Evolutionary conservation across 1,140 invertebrate genomes (phyloP).

Genomic region (Bombus confusus): DNA sequence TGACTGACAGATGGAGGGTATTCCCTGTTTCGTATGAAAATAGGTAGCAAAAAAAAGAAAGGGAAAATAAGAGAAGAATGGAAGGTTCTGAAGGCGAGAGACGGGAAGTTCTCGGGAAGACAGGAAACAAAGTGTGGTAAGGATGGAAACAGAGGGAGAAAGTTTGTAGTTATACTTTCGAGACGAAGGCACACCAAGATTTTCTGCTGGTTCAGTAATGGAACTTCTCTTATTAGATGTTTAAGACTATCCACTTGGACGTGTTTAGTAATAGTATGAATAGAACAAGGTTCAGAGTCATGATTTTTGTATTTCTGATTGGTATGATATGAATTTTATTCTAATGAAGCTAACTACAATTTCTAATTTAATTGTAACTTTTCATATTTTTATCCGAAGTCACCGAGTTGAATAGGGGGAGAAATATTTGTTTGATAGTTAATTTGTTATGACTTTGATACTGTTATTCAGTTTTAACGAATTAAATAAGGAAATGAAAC

Average conservation of each 20-base stretch:
- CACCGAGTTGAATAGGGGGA: not conserved
- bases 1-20: constrained; percentile 21
- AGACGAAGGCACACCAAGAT: constrained; percentile 17
- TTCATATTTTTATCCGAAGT: not conserved
- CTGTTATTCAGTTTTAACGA: too few species aligned
- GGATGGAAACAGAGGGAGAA: not conserved
- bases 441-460: not conserved
- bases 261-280: not conserved
- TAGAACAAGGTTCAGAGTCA: not conserved
- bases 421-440: not conserved
- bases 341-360: too few species aligned
- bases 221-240: constrained; percentile 34
- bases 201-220: not conserved
- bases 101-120: constrained; percentile 32
- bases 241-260: constrained; percentile 3
- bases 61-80: not conserved
- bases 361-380: too few species aligned
- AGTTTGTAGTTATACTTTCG: constrained; percentile 28
- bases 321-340: too few species aligned
- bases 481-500: not conserved
- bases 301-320: not conserved
- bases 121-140: constrained; percentile 9
- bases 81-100: not conserved
- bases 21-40: constrained; percentile 36
- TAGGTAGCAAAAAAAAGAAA: not conserved